A percentile compares a stretch with the other conserved stretches of the same genome.
Evolutionary conservation across 2,113 vertebrate species (phyloP).

Genomic region (Probosciger aterrimus): DNA sequence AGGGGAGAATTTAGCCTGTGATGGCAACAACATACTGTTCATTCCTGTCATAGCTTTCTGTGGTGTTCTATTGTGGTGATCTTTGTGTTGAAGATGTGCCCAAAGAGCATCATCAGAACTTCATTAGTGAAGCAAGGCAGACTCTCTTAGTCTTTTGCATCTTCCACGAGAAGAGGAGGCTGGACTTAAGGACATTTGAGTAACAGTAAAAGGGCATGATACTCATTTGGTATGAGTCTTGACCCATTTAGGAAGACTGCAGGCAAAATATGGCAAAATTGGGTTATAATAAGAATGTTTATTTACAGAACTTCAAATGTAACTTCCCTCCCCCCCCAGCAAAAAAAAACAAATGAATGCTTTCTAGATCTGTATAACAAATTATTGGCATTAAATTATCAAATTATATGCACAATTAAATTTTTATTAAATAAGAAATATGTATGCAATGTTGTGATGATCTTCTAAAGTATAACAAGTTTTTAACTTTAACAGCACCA

Average conservation of each 20-base stretch:
- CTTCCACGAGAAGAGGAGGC: not conserved
- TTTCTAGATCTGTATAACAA: conserved; percentile 52
- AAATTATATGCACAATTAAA: conserved; percentile 80
- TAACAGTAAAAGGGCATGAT: not conserved
- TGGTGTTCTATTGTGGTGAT: not conserved
- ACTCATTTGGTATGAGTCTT: not conserved
- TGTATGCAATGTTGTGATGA: conserved; percentile 68
- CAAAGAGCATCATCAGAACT: not conserved
- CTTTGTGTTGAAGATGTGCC: not conserved
- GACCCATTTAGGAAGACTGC: not conserved
- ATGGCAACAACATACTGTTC: not conserved
- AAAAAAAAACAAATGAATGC: not conserved
- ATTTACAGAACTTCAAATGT: conserved; percentile 16
- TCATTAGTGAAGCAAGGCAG: accelerated
- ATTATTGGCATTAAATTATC: conserved; percentile 72
- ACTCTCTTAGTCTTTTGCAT: not conserved
- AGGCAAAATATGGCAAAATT: not conserved
- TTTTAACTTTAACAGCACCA: conserved; percentile 71
- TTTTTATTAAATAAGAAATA: conserved; percentile 77
- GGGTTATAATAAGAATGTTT: conserved; percentile 6
- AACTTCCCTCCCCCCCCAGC: not conserved
- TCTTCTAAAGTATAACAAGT: conserved; percentile 70
- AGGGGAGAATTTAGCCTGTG: not conserved
- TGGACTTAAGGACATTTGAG: not conserved
- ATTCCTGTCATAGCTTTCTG: not conserved